Percentiles rank a stretch among this genome's conserved stretches.
Evolutionary conservation across 1,140 invertebrate species (phyloP).

Genomic region (Trissolcus basalis): DNA sequence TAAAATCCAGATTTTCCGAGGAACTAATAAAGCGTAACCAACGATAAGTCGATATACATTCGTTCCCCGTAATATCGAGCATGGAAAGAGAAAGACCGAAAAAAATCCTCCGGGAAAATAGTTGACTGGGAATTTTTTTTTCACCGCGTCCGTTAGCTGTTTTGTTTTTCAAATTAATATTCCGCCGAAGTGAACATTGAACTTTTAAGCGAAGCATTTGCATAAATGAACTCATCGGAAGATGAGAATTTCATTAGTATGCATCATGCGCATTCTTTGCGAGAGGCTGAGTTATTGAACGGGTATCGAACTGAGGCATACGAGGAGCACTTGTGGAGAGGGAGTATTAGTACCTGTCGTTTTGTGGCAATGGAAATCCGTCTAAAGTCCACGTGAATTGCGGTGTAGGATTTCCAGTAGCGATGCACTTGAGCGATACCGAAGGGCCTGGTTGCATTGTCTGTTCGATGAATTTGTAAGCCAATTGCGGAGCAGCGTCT

Average conservation of each 20-base stretch:
- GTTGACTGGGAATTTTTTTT: background rate
- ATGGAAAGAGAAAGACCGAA: background rate
- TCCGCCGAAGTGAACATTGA: conserved; percentile 17
- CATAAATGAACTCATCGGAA: conserved; percentile 28
- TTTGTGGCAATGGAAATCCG: conserved; percentile 87
- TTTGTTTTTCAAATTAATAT: conserved; percentile 3
- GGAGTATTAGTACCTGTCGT: conserved; percentile 75
- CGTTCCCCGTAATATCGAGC: background rate
- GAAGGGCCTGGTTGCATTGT: conserved; percentile 91
- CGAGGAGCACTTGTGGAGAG: conserved; percentile 38
- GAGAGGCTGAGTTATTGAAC: conserved; percentile 42
- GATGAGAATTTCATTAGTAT: conserved; percentile 39
- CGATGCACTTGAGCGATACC: conserved; percentile 92
- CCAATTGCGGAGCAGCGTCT: conserved; percentile 90
- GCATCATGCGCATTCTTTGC: conserved; percentile 25
- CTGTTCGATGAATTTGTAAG: conserved; percentile 93
- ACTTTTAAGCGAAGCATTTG: conserved; percentile 1
- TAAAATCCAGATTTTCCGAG: no score
- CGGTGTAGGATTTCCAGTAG: conserved; percentile 91
- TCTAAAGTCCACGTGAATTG: conserved; percentile 92
- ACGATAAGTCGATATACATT: no score
- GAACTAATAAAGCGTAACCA: no score
- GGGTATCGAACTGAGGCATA: conserved; percentile 33
- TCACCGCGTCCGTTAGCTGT: background rate
- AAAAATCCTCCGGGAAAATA: background rate